Evolutionary conservation across 2,797 vertebrate species (phyloP).

Genomic region (Spinus olivaceus): DNA sequence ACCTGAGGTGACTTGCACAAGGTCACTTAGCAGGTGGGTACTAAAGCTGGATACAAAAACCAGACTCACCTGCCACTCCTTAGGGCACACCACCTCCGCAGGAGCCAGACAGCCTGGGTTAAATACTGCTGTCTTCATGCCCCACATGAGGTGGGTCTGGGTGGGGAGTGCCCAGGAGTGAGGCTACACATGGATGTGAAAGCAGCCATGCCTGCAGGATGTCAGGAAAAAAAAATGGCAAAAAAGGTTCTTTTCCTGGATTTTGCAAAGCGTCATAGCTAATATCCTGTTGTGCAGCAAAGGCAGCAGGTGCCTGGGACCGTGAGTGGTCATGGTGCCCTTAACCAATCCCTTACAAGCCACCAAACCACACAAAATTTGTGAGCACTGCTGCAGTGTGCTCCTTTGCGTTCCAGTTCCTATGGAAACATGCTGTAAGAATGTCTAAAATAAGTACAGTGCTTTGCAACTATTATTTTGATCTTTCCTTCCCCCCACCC

Average conservation of each 20-base stretch:
- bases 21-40: neutral
- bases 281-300: neutral
- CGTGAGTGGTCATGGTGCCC: neutral
- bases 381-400: conserved; percentile 14
- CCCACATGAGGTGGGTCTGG: neutral
- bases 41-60: neutral
- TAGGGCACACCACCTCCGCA: neutral
- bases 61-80: neutral
- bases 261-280: neutral
- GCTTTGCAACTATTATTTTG: conserved; percentile 54
- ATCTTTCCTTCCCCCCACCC: neutral
- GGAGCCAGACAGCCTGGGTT: too few species aligned
- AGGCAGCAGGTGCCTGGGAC: neutral
- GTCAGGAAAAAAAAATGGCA: neutral
- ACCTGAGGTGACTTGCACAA: neutral
- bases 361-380: neutral
- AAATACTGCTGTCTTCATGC: neutral
- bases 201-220: neutral
- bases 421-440: conserved; percentile 63
- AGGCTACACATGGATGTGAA: neutral
- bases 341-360: neutral
- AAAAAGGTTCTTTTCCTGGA: neutral
- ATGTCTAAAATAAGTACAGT: conserved; percentile 53
- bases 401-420: conserved; percentile 44
- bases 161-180: neutral